Conservation (phyloP, 1,140 invertebrate genomes). For the Penaeus vannamei region DNA sequence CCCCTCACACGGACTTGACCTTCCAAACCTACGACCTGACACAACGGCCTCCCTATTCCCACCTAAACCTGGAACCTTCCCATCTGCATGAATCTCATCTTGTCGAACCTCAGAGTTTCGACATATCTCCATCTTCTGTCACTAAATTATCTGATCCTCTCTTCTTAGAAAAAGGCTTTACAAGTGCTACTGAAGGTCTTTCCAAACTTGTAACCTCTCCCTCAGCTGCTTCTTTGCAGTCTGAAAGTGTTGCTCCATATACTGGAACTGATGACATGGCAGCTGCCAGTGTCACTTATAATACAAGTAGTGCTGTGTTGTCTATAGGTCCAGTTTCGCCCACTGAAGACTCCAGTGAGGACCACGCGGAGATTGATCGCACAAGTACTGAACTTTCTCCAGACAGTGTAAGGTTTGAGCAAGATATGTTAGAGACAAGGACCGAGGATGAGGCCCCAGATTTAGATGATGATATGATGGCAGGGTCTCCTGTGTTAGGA, state of each 20-base stretch:
- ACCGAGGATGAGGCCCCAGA: slow-evolving; percentile 71
- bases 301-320: slow-evolving; percentile 48
- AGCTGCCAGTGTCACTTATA: slow-evolving; percentile 57
- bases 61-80: slow-evolving; percentile 45
- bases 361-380: slow-evolving; percentile 67
- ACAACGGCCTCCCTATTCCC: slow-evolving; percentile 32
- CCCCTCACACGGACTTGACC: slow-evolving; percentile 30
- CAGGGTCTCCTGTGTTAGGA: slow-evolving; percentile 57
- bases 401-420: slow-evolving; percentile 68
- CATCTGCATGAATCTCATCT: slow-evolving; percentile 54
- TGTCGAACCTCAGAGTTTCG: slow-evolving; percentile 54
- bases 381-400: slow-evolving; percentile 67
- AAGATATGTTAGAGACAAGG: slow-evolving; percentile 69
- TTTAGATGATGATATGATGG: slow-evolving; percentile 69
- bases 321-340: slow-evolving; percentile 62
- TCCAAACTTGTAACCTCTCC: slow-evolving; percentile 53
- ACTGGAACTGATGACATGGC: slow-evolving; percentile 49
- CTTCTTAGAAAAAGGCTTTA: slow-evolving; percentile 51
- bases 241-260: slow-evolving; percentile 53
- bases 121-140: slow-evolving; percentile 59
- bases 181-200: slow-evolving; percentile 51
- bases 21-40: slow-evolving; percentile 34
- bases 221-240: slow-evolving; percentile 53
- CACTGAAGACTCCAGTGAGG: slow-evolving; percentile 66
- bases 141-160: slow-evolving; percentile 56